A percentile compares a stretch with the other conserved stretches of the same genome.
These are phyloP conservation scores for Bruchidius siliquastri DNA, from an alignment of 2,888 invertebrate genomes.

Conservation along the genomic window DNA sequence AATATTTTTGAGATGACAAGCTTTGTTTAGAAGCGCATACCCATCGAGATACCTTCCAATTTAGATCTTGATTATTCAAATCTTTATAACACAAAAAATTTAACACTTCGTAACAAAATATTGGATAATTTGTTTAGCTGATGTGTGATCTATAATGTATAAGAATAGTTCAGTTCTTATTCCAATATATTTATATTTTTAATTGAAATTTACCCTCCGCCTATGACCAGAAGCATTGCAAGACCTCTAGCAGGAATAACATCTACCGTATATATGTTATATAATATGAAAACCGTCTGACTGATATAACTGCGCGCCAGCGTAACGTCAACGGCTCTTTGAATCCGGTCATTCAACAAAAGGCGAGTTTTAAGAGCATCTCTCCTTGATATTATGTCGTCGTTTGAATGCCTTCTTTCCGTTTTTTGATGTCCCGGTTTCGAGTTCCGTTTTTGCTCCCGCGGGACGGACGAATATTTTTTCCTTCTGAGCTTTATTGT, in stretches of 20 bases:
- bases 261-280: neutral
- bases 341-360: neutral
- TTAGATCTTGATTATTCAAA: no score
- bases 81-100: no score
- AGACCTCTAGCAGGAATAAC: no score
- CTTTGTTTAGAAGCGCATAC: no score
- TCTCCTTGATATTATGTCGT: neutral
- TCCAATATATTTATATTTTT: no score
- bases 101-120: no score
- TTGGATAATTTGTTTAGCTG: no score
- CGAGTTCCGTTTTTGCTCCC: neutral
- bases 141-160: no score
- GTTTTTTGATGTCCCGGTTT: neutral
- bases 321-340: neutral
- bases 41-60: no score
- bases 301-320: neutral
- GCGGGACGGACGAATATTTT: neutral
- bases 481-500: neutral
- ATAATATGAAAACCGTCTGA: neutral
- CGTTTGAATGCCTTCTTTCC: neutral
- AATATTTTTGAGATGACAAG: no score
- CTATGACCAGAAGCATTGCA: neutral
- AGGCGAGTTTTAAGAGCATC: neutral
- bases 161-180: no score
- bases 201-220: no score